A percentile compares a stretch with the other conserved stretches of the same genome.
phyloP scores from a whole-genome alignment of 2,797 vertebrate genomes.

The Sebastes vulpes region DNA sequence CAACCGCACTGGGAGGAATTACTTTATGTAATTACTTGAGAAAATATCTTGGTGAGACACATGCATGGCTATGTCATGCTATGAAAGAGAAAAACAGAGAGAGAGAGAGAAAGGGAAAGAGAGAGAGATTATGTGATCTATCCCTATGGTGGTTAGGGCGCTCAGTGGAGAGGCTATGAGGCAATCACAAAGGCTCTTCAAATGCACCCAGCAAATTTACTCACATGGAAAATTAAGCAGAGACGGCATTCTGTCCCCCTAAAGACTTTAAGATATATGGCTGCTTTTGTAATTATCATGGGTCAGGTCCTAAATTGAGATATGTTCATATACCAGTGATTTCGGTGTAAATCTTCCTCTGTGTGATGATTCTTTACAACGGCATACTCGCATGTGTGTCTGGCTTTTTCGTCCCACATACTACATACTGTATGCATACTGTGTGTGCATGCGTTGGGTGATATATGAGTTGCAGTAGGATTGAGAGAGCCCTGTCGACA shows the following conservation, averaged over 20 bases:
- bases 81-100: slow-evolving; percentile 54
- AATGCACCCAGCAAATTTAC: slow-evolving; percentile 79
- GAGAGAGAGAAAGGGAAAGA: slow-evolving; percentile 10
- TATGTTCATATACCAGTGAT: slow-evolving; percentile 78
- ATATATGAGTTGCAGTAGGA: slow-evolving; percentile 89
- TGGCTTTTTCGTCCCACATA: slow-evolving; percentile 51
- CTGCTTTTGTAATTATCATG: slow-evolving; percentile 84
- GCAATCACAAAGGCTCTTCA: slow-evolving; percentile 79
- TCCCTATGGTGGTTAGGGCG: slow-evolving; percentile 66
- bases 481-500: slow-evolving; percentile 90
- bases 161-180: slow-evolving; percentile 73
- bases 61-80: slow-evolving; percentile 69
- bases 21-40: slow-evolving; percentile 87
- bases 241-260: slow-evolving; percentile 76
- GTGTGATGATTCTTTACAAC: slow-evolving; percentile 70
- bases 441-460: slow-evolving; percentile 81
- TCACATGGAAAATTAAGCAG: slow-evolving; percentile 83
- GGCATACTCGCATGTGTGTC: slow-evolving; percentile 35
- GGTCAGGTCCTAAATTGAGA: slow-evolving; percentile 82
- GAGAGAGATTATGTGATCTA: slow-evolving; percentile 69
- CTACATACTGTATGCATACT: slow-evolving; percentile 1
- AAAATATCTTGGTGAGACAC: slow-evolving; percentile 79
- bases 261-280: slow-evolving; percentile 85
- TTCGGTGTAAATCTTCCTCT: slow-evolving; percentile 74
- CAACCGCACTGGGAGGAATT: slow-evolving; percentile 85